phyloP scores from a whole-genome alignment of 2,888 invertebrate genomes.

The Calliopum simillimum region DNA sequence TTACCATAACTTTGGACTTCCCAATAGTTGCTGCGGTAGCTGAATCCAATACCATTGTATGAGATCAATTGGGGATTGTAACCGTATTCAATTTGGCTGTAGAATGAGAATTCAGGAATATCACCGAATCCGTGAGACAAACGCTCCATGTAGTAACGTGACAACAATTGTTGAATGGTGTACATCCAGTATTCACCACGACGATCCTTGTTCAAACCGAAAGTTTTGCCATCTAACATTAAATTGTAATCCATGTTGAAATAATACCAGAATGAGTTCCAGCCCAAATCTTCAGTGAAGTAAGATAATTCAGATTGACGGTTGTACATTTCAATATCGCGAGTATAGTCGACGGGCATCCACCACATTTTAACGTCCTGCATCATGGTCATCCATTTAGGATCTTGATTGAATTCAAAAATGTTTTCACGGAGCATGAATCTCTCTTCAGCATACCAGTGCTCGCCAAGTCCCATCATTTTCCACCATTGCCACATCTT shows the following conservation, averaged over 20 bases:
- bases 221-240: slow-evolving; percentile 72
- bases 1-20: slow-evolving; percentile 66
- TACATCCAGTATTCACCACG: slow-evolving; percentile 75
- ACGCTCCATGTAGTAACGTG: slow-evolving; percentile 81
- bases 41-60: slow-evolving; percentile 75
- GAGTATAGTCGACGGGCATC: slow-evolving; percentile 71
- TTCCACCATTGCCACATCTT: slow-evolving; percentile 55
- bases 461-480: slow-evolving; percentile 51
- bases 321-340: slow-evolving; percentile 65
- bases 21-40: slow-evolving; percentile 71
- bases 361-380: slow-evolving; percentile 51
- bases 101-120: slow-evolving; percentile 71
- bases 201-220: slow-evolving; percentile 69
- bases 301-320: slow-evolving; percentile 73
- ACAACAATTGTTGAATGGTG: slow-evolving; percentile 74
- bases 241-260: slow-evolving; percentile 72
- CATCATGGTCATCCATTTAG: slow-evolving; percentile 44
- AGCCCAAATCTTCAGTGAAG: slow-evolving; percentile 77
- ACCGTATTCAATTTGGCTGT: slow-evolving; percentile 68
- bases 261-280: slow-evolving; percentile 75
- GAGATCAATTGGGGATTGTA: slow-evolving; percentile 73
- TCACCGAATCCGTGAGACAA: slow-evolving; percentile 76
- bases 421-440: slow-evolving; percentile 50
- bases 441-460: slow-evolving; percentile 46
- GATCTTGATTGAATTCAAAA: slow-evolving; percentile 43